A percentile compares a stretch with the other conserved stretches of the same genome.
phyloP scores from a whole-genome alignment of 2,888 invertebrate genomes.

The Euplagia quadripunctaria region DNA sequence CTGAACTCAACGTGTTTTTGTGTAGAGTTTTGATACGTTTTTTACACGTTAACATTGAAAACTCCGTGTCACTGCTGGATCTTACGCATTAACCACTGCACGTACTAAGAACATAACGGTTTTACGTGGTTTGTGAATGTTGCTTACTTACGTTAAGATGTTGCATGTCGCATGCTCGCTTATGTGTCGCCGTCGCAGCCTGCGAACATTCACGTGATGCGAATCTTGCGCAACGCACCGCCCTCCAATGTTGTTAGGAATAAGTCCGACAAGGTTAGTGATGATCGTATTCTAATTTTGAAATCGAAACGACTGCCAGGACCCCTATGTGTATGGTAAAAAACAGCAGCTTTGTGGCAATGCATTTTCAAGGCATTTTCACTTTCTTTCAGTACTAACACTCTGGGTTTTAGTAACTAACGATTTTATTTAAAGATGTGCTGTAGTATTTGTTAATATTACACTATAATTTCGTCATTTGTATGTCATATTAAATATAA shows the following conservation, averaged over 20 bases:
- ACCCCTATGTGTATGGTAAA: not conserved
- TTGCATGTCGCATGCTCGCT: conserved; percentile 83
- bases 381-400: conserved; percentile 2
- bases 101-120: not conserved
- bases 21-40: conserved; percentile 42
- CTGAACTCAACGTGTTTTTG: conserved; percentile 56
- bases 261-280: conserved; percentile 94
- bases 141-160: conserved; percentile 53
- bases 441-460: not conserved
- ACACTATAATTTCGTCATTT: not conserved
- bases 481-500: conserved; percentile 21
- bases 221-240: conserved; percentile 94
- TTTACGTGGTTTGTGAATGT: conserved; percentile 30
- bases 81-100: conserved; percentile 17
- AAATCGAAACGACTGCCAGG: not conserved
- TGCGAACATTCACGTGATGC: conserved; percentile 92
- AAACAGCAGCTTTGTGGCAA: not conserved
- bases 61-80: conserved; percentile 11
- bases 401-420: not conserved
- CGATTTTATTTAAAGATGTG: not conserved
- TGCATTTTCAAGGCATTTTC: conserved; percentile 2
- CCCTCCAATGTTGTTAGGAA: conserved; percentile 95
- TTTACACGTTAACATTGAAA: not conserved
- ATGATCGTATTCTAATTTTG: conserved; percentile 27
- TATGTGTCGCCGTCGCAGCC: conserved; percentile 87